phyloP scores from a whole-genome alignment of 1,140 invertebrate species.

The Drosophila azteca region DNA sequence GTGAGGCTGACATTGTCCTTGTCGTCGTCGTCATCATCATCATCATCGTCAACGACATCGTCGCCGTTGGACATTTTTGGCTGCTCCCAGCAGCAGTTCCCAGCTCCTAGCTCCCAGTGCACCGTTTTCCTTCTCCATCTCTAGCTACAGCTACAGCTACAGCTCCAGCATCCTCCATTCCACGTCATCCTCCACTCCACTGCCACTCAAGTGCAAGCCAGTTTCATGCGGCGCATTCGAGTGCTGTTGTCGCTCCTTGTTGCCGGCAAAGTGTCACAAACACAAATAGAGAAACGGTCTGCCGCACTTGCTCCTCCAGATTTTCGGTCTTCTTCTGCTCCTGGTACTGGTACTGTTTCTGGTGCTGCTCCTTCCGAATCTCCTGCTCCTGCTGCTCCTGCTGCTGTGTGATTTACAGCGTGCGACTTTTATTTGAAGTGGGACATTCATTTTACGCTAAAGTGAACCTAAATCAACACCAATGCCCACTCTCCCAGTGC shows the following conservation, averaged over 20 bases:
- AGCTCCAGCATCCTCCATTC: conserved; percentile 15
- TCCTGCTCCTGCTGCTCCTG: conserved; percentile 41
- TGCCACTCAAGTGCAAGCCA: conserved; percentile 75
- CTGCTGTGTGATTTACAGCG: conserved; percentile 77
- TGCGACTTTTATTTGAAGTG: conserved; percentile 82
- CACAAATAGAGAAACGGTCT: conserved; percentile 66
- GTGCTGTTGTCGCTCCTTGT: conserved; percentile 65
- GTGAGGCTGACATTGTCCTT: conserved; percentile 37
- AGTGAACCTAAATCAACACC: conserved; percentile 81
- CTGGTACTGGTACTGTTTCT: background rate
- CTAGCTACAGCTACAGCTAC: background rate
- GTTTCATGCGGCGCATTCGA: conserved; percentile 76
- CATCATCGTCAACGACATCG: conserved; percentile 57
- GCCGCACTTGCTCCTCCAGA: conserved; percentile 46
- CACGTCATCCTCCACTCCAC: conserved; percentile 31
- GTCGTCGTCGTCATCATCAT: conserved; percentile 49
- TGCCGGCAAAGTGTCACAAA: conserved; percentile 70
- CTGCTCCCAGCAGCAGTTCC: background rate
- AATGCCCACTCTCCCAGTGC: conserved; percentile 31
- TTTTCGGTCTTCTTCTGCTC: background rate
- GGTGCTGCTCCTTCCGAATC: background rate
- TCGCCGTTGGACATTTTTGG: conserved; percentile 73
- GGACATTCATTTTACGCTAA: conserved; percentile 82
- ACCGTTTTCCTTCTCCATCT: background rate
- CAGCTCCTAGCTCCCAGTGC: background rate